A percentile compares a stretch with the other conserved stretches of the same genome.
phyloP scores from a whole-genome alignment of 2,888 invertebrate genomes.

The Eurytoma californica region DNA sequence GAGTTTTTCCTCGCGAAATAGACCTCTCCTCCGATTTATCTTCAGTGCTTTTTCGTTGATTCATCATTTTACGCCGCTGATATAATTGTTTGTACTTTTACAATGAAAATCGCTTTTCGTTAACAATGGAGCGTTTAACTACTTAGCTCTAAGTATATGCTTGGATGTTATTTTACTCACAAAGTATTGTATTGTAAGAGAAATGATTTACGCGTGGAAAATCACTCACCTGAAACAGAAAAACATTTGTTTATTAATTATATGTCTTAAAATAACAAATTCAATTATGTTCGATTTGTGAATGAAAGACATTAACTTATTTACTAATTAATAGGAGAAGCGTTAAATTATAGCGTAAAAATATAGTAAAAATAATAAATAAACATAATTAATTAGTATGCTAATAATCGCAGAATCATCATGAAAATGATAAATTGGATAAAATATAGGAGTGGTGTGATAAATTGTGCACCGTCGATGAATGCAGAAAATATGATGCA shows the following conservation, averaged over 20 bases:
- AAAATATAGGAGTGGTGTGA: too few relatives aligned
- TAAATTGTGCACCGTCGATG: too few relatives aligned
- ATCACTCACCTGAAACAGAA: slow-evolving; percentile 47
- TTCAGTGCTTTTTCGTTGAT: background rate
- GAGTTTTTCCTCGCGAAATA: slow-evolving; percentile 3
- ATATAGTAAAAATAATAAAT: background rate
- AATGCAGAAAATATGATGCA: too few relatives aligned
- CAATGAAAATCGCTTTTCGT: too few relatives aligned
- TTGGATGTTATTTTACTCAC: background rate
- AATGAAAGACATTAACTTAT: background rate
- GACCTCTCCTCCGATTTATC: slow-evolving; percentile 6
- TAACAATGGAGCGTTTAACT: background rate
- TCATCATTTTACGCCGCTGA: background rate
- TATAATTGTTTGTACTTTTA: background rate
- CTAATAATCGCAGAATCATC: too few relatives aligned
- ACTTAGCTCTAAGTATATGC: background rate
- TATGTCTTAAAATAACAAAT: too few relatives aligned
- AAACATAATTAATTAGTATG: too few relatives aligned
- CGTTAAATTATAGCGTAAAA: background rate
- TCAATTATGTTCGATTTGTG: too few relatives aligned
- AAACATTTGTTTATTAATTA: background rate
- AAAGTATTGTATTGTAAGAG: background rate
- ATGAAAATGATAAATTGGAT: too few relatives aligned
- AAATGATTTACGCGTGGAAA: background rate
- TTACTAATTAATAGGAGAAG: too few relatives aligned